phyloP scores from a whole-genome alignment of 2,888 invertebrate genomes.

The Heteromurus nitidus region DNA sequence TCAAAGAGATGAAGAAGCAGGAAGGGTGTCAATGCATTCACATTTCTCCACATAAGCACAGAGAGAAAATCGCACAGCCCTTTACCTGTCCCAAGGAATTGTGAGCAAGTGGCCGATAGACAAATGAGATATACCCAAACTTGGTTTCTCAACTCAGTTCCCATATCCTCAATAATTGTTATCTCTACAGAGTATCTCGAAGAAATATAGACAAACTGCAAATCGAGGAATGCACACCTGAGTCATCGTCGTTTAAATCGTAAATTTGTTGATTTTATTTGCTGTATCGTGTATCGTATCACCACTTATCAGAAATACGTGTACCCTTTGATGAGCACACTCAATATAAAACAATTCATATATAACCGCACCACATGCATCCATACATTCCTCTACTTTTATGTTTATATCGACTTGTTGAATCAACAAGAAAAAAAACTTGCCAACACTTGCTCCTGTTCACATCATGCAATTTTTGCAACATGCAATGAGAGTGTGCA shows the following conservation, averaged over 20 bases:
- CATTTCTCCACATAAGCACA: constrained; percentile 41
- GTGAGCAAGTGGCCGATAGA: constrained; percentile 34
- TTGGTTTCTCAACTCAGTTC: constrained; percentile 47
- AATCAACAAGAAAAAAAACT: no score
- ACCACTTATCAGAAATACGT: no score
- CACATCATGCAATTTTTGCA: constrained; percentile 19
- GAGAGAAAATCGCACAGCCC: constrained; percentile 44
- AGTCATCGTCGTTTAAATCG: no score
- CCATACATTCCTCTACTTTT: no score
- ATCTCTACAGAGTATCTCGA: constrained; percentile 21
- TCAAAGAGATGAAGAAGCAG: constrained; percentile 51
- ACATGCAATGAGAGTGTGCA: constrained; percentile 24
- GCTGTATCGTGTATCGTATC: no score
- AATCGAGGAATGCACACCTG: no score
- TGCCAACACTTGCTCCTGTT: neutral
- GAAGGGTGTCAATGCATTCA: constrained; percentile 61
- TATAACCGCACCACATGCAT: no score
- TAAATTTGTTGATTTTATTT: no score
- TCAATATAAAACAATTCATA: no score
- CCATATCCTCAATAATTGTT: constrained; percentile 56
- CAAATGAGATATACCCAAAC: constrained; percentile 32
- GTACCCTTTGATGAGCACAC: no score
- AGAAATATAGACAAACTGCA: no score
- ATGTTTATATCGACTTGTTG: no score
- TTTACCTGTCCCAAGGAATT: constrained; percentile 41